Percentiles rank a stretch among this genome's conserved stretches.
phyloP scores from a whole-genome alignment of 1,140 invertebrate genomes.

The Philopotamus ludificatus region DNA sequence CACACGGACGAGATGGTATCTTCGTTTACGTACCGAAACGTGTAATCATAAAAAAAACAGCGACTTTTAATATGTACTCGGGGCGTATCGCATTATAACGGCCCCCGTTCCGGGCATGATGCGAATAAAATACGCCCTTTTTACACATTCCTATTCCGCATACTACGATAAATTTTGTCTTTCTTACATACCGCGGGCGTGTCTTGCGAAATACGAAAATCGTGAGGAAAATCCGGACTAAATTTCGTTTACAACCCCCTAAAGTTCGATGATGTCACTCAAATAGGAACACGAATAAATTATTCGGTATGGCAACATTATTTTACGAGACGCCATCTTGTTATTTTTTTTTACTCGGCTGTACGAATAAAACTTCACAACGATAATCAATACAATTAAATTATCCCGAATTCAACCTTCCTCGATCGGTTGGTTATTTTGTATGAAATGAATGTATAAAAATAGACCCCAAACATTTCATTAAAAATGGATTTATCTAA shows the following conservation, averaged over 20 bases:
- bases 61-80: slow-evolving; percentile 9
- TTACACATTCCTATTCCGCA: slow-evolving; percentile 11
- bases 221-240: background rate
- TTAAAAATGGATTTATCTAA: too few relatives aligned
- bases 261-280: background rate
- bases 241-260: background rate
- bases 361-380: too few relatives aligned
- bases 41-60: slow-evolving; percentile 18
- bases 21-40: background rate
- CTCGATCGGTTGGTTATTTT: too few relatives aligned
- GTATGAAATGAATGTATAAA: too few relatives aligned
- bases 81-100: slow-evolving; percentile 15
- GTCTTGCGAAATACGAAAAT: background rate
- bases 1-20: background rate
- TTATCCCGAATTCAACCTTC: too few relatives aligned
- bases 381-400: too few relatives aligned
- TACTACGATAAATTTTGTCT: background rate
- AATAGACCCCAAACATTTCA: too few relatives aligned
- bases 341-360: too few relatives aligned
- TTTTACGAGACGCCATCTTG: too few relatives aligned
- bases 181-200: background rate
- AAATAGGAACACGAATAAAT: too few relatives aligned
- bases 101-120: slow-evolving; percentile 22
- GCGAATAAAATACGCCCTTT: slow-evolving; percentile 28
- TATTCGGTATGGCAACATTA: too few relatives aligned